These are phyloP conservation scores for Meda fulgida DNA, from an alignment of 2,797 vertebrate genomes.

Conservation along the genomic window DNA sequence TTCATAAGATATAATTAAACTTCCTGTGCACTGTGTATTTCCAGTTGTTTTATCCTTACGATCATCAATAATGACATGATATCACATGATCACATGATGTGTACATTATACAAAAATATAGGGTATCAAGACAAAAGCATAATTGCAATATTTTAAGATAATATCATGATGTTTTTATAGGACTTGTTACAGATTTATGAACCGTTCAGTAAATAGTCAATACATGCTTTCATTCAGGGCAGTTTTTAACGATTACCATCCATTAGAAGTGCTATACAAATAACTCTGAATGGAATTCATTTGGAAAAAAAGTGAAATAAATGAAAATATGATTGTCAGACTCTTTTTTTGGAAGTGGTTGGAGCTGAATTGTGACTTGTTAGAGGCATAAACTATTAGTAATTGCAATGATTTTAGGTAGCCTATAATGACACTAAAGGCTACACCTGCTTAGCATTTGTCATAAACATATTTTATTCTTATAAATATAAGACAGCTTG, in stretches of 20 bases:
- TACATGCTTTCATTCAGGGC: neutral
- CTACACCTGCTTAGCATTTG: neutral
- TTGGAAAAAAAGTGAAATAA: neutral
- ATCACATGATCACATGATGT: neutral
- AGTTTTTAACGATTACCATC: neutral
- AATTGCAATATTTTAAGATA: neutral
- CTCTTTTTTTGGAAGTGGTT: neutral
- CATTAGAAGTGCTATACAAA: neutral
- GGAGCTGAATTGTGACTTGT: neutral
- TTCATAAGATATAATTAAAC: neutral
- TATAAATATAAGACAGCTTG: neutral
- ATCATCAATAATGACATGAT: neutral
- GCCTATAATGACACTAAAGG: neutral
- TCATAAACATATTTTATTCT: neutral
- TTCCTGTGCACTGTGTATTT: neutral
- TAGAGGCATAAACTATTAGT: neutral
- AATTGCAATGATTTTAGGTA: neutral
- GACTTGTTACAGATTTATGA: neutral
- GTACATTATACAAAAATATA: slow-evolving; percentile 32
- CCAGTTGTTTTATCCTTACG: neutral
- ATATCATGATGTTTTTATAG: neutral
- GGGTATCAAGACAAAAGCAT: slow-evolving; percentile 3
- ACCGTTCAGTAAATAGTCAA: neutral
- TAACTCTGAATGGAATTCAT: neutral
- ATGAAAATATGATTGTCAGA: neutral